phyloP scores from a whole-genome alignment of 1,140 invertebrate genomes.

The Lasioglossum albipes region DNA sequence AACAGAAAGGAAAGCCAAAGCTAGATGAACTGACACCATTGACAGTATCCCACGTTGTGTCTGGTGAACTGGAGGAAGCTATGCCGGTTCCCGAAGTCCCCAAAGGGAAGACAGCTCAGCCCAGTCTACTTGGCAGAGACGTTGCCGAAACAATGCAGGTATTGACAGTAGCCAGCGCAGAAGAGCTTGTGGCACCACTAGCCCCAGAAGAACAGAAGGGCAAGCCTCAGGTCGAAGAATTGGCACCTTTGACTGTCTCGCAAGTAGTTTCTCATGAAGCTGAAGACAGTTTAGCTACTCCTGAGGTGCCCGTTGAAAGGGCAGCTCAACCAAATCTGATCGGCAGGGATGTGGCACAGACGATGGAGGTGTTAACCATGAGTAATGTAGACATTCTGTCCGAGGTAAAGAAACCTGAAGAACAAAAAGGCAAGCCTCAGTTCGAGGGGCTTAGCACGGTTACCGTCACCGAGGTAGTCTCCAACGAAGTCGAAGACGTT shows the following conservation, averaged over 20 bases:
- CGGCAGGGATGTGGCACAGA: slow-evolving; percentile 68
- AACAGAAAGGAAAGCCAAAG: slow-evolving; percentile 57
- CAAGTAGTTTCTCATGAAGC: slow-evolving; percentile 69
- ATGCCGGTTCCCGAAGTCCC: slow-evolving; percentile 51
- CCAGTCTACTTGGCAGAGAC: slow-evolving; percentile 63
- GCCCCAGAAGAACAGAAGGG: slow-evolving; percentile 62
- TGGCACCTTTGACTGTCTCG: slow-evolving; percentile 60
- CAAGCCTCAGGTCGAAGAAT: slow-evolving; percentile 53
- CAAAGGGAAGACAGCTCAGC: slow-evolving; percentile 56
- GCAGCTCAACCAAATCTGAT: slow-evolving; percentile 63
- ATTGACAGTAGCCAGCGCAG: slow-evolving; percentile 59
- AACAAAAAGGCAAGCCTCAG: slow-evolving; percentile 63
- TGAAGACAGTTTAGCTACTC: slow-evolving; percentile 57
- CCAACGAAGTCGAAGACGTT: slow-evolving; percentile 68
- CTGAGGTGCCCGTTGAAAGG: slow-evolving; percentile 59
- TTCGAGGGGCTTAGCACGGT: slow-evolving; percentile 69
- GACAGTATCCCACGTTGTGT: slow-evolving; percentile 58
- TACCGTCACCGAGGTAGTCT: slow-evolving; percentile 67
- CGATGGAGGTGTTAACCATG: slow-evolving; percentile 64
- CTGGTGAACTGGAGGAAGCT: slow-evolving; percentile 52
- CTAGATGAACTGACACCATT: slow-evolving; percentile 61
- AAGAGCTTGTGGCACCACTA: slow-evolving; percentile 55
- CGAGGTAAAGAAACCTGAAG: slow-evolving; percentile 46
- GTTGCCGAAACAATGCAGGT: slow-evolving; percentile 66
- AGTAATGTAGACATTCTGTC: slow-evolving; percentile 40